These are phyloP conservation scores for Gymnogyps californianus DNA, from an alignment of 2,113 vertebrate genomes.

Conservation along the genomic window DNA sequence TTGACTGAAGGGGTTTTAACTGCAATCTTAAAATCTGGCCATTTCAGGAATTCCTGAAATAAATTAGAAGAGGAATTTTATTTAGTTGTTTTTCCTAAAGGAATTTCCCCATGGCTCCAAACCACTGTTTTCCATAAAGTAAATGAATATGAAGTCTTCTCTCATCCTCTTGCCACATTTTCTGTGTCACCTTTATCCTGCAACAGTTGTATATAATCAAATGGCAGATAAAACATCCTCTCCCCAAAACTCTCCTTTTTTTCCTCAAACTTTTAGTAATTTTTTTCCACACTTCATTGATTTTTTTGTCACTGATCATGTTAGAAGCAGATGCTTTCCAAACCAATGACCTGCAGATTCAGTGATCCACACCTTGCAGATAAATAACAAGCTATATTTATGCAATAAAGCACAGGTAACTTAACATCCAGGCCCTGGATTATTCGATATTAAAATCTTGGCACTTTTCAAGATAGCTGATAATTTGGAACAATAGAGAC, in stretches of 20 bases:
- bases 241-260: conserved; percentile 12
- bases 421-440: background rate
- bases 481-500: background rate
- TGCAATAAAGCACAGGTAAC: background rate
- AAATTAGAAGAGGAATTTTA: conserved; percentile 66
- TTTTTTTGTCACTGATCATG: background rate
- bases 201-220: conserved; percentile 35
- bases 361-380: conserved; percentile 25
- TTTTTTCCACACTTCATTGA: conserved; percentile 3
- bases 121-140: conserved; percentile 52
- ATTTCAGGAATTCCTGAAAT: conserved; percentile 62
- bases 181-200: conserved; percentile 36
- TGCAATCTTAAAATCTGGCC: conserved; percentile 65
- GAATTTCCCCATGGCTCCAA: conserved; percentile 48
- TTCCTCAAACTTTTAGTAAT: background rate
- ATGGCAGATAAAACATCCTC: conserved; percentile 8
- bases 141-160: conserved; percentile 56
- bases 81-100: conserved; percentile 37
- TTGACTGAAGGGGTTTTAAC: conserved; percentile 40
- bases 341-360: conserved; percentile 44
- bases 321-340: conserved; percentile 38
- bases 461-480: background rate
- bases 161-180: conserved; percentile 55
- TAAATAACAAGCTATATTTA: background rate
- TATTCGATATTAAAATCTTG: background rate